These are phyloP conservation scores for Mesodorylaimus sp. DNA, from an alignment of 2,888 invertebrate species.

Conservation along the genomic window DNA sequence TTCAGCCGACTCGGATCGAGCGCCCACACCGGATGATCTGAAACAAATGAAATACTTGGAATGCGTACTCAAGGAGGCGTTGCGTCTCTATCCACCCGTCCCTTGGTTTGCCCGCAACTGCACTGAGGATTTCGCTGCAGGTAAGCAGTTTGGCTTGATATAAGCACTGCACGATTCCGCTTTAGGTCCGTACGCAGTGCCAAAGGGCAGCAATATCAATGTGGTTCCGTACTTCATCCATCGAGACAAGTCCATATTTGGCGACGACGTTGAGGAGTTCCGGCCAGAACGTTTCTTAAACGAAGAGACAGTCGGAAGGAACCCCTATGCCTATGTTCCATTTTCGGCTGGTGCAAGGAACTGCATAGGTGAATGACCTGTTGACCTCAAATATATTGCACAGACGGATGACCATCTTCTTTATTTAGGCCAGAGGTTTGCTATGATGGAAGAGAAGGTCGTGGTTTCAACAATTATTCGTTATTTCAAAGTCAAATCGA, in stretches of 20 bases:
- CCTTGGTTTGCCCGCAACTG: constrained; percentile 25
- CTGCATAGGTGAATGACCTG: constrained; percentile 20
- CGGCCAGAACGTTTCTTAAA: constrained; percentile 34
- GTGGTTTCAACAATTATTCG: no score
- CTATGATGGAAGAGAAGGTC: no score
- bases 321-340: constrained; percentile 23
- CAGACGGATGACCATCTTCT: no score
- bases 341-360: constrained; percentile 25
- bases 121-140: no score
- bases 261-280: constrained; percentile 31
- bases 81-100: constrained; percentile 26
- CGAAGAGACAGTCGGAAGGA: constrained; percentile 27
- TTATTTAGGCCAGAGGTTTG: no score
- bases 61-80: constrained; percentile 24
- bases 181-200: constrained; percentile 17
- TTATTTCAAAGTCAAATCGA: no score
- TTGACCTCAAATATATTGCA: no score
- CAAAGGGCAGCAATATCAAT: constrained; percentile 25
- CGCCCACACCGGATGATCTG: constrained; percentile 27
- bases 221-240: constrained; percentile 26
- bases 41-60: constrained; percentile 23
- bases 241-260: constrained; percentile 22
- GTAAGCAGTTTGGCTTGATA: no score
- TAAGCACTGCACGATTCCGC: no score
- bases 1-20: no score